Conservation (phyloP, 2,888 invertebrate species). For the Melanophora roralis region DNA sequence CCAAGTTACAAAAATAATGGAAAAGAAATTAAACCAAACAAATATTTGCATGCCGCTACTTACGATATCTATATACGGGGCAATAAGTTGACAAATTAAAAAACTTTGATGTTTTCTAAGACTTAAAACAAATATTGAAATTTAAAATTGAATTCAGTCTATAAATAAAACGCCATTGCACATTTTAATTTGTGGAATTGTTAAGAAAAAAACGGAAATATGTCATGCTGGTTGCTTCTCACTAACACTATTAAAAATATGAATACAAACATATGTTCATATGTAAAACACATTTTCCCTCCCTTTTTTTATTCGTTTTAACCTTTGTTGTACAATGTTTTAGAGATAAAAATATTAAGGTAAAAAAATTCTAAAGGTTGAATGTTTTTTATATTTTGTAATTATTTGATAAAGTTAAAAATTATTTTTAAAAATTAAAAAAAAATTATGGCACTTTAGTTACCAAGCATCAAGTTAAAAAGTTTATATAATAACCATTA, state of each 20-base stretch:
- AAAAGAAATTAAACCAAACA: conserved; percentile 2
- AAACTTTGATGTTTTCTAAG: background rate
- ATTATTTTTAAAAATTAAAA: too few relatives aligned
- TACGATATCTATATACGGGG: conserved; percentile 21
- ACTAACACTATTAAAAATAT: too few relatives aligned
- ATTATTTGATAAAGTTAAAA: too few relatives aligned
- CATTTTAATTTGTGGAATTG: conserved; percentile 4
- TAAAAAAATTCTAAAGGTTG: too few relatives aligned
- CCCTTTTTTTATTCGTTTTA: background rate
- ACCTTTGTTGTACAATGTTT: too few relatives aligned
- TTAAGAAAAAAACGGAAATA: conserved; percentile 46
- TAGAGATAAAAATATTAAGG: too few relatives aligned
- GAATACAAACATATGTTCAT: too few relatives aligned
- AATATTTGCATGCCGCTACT: background rate
- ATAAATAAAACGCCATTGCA: conserved; percentile 10
- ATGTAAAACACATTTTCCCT: background rate
- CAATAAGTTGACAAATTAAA: conserved; percentile 4
- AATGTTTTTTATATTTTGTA: too few relatives aligned
- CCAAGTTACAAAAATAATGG: conserved; percentile 26
- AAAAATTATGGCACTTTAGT: too few relatives aligned
- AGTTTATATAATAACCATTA: too few relatives aligned
- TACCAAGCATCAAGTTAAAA: too few relatives aligned
- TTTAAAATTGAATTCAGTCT: background rate
- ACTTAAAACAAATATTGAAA: conserved; percentile 5
- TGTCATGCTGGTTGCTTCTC: conserved; percentile 54